A percentile compares a stretch with the other conserved stretches of the same genome.
These are phyloP conservation scores for Boulengeromyrus knoepffleri DNA, from an alignment of 2,113 vertebrate genomes.

Conservation along the genomic window DNA sequence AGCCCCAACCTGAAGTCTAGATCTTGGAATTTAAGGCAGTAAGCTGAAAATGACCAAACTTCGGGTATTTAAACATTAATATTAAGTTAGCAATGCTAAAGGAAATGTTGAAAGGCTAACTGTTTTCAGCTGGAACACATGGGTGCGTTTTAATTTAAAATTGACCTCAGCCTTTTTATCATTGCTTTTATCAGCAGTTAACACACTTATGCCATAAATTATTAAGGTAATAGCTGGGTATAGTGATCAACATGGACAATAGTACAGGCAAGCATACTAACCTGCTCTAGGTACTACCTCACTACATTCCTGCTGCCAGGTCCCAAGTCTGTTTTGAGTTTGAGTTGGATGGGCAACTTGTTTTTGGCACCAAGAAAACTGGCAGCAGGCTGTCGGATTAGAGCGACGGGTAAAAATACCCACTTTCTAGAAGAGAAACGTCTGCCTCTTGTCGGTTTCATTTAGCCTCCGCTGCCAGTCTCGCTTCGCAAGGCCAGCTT, in stretches of 20 bases:
- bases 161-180: background rate
- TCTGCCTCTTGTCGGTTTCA: background rate
- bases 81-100: background rate
- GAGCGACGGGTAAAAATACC: background rate
- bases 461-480: background rate
- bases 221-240: background rate
- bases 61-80: background rate
- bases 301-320: background rate
- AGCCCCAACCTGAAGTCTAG: background rate
- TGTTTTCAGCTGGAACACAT: background rate
- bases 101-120: background rate
- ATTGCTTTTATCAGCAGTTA: background rate
- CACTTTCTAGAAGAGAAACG: background rate
- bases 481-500: background rate
- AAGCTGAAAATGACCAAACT: background rate
- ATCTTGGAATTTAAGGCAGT: background rate
- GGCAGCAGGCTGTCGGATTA: background rate
- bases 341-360: background rate
- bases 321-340: constrained; percentile 4
- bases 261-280: background rate
- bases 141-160: background rate
- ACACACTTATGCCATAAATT: background rate
- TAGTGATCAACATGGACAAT: background rate
- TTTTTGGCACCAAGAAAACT: background rate
- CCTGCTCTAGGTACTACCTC: background rate